These are phyloP conservation scores for Lepidocolaptes lacrymiger DNA, from an alignment of 2,797 vertebrate species.

Conservation along the genomic window DNA sequence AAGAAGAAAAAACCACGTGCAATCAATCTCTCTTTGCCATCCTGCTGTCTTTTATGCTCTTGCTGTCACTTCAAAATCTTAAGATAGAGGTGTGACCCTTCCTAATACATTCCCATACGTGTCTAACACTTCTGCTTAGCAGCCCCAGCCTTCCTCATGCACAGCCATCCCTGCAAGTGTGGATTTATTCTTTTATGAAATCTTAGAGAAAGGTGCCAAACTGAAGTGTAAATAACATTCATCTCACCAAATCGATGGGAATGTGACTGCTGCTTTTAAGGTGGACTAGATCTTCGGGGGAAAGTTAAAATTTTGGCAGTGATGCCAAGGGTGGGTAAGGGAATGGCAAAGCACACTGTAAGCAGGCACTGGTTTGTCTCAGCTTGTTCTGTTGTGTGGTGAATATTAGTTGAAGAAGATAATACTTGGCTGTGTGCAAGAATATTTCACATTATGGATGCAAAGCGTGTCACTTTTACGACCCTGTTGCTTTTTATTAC, in stretches of 20 bases:
- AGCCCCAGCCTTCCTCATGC: conserved; percentile 74
- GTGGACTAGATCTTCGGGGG: conserved; percentile 28
- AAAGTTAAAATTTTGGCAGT: conserved; percentile 31
- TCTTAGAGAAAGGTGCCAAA: conserved; percentile 79
- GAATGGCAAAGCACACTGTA: not conserved
- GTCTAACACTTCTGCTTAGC: conserved; percentile 80
- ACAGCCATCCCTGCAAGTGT: conserved; percentile 74
- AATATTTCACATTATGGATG: conserved; percentile 25
- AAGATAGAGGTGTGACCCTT: conserved; percentile 78
- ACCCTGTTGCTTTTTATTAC: conserved; percentile 59
- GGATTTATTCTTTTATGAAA: conserved; percentile 81
- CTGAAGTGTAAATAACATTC: conserved; percentile 83
- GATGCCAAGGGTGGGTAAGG: not conserved
- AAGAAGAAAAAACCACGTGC: conserved; percentile 36
- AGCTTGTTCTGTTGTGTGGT: not conserved
- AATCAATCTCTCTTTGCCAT: conserved; percentile 49
- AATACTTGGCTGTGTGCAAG: not conserved
- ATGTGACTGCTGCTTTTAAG: conserved; percentile 67
- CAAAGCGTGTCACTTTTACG: conserved; percentile 25
- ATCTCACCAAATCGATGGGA: conserved; percentile 75
- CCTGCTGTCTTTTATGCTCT: conserved; percentile 52
- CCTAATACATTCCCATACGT: conserved; percentile 80
- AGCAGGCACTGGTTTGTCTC: not conserved
- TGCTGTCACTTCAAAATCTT: conserved; percentile 72
- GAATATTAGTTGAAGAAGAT: conserved; percentile 18